Evolutionary conservation across 2,113 vertebrate genomes (phyloP).

Genomic region (Microtus ochrogaster): DNA sequence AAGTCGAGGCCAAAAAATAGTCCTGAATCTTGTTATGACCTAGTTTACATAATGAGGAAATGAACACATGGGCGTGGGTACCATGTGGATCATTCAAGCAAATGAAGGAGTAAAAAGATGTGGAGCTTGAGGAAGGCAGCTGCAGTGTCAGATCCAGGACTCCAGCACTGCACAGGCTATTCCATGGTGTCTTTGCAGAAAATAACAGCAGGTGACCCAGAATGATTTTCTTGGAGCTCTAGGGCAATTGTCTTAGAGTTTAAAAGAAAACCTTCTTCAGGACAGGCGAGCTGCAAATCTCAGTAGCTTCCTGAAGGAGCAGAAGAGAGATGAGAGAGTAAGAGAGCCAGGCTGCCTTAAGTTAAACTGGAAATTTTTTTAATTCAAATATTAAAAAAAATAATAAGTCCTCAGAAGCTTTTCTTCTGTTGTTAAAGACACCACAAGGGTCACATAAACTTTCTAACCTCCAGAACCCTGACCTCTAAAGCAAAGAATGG

Average conservation of each 20-base stretch:
- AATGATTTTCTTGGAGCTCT: background rate
- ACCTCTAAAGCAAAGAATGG: slow-evolving; percentile 69
- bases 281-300: background rate
- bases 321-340: background rate
- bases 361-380: background rate
- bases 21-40: background rate
- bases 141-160: background rate
- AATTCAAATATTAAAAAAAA: background rate
- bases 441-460: slow-evolving; percentile 47
- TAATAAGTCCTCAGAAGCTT: background rate
- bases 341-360: background rate
- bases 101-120: background rate
- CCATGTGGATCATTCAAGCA: background rate
- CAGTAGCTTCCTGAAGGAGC: background rate
- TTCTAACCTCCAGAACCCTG: slow-evolving; percentile 59
- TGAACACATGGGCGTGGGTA: background rate
- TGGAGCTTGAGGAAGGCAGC: background rate
- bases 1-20: background rate
- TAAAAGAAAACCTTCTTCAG: background rate
- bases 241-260: background rate
- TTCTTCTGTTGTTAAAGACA: slow-evolving; percentile 29
- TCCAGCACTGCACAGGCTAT: background rate
- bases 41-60: slow-evolving; percentile 33
- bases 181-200: background rate
- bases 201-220: background rate